Conservation (phyloP, 2,888 invertebrate genomes). For the Cartodere bifasciata region DNA sequence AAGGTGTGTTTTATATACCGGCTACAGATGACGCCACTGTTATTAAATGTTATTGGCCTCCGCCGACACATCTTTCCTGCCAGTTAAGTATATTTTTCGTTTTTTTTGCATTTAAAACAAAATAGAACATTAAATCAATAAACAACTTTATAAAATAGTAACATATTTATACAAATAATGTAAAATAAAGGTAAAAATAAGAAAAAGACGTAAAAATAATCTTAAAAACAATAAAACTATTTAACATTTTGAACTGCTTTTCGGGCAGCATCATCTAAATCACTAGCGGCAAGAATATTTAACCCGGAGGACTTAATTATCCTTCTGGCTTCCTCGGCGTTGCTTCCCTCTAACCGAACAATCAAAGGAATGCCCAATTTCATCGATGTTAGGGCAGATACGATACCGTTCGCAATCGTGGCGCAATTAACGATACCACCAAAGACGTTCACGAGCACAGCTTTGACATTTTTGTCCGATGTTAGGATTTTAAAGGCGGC, state of each 20-base stretch:
- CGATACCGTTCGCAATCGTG: constrained; percentile 91
- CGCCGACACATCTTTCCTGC: no score
- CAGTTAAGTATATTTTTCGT: no score
- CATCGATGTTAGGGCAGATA: constrained; percentile 71
- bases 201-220: no score
- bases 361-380: constrained; percentile 78
- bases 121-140: no score
- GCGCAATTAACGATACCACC: constrained; percentile 98
- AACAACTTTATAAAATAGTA: no score
- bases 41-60: no score
- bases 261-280: constrained; percentile 87
- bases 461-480: constrained; percentile 77
- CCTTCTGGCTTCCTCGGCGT: constrained; percentile 70
- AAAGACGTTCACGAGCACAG: constrained; percentile 96
- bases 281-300: constrained; percentile 65
- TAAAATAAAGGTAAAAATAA: no score
- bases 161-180: no score
- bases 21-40: no score
- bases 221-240: no score
- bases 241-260: constrained; percentile 54
- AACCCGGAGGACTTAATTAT: constrained; percentile 75
- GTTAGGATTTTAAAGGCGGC: constrained; percentile 87
- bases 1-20: no score
- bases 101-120: no score
- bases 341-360: constrained; percentile 92